Evolutionary conservation across 2,797 vertebrate genomes (phyloP).

Genomic region (Lophius americanus): DNA sequence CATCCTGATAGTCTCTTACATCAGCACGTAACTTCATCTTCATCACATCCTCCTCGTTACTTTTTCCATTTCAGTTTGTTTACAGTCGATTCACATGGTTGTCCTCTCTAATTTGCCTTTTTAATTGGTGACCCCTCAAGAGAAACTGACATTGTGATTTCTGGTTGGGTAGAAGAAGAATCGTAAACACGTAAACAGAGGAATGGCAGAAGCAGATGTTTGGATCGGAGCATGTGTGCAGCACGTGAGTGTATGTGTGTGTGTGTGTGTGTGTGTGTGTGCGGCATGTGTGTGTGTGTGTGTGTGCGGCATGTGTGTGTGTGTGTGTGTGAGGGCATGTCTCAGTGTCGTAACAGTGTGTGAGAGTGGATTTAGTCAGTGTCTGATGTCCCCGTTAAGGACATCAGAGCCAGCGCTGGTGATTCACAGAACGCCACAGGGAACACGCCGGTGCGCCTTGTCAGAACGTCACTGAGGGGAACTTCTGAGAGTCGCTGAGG

Average conservation of each 20-base stretch:
- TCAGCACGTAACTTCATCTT: neutral
- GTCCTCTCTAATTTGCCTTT: constrained; percentile 5
- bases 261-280: neutral
- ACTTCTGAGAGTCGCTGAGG: constrained; percentile 55
- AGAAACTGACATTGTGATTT: constrained; percentile 18
- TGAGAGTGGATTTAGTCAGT: constrained; percentile 49
- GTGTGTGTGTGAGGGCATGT: neutral
- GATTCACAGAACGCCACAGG: constrained; percentile 44
- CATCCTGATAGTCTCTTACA: constrained; percentile 9
- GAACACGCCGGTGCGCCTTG: constrained; percentile 60
- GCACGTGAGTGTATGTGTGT: neutral
- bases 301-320: neutral
- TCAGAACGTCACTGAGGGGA: constrained; percentile 56
- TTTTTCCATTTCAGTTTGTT: constrained; percentile 22
- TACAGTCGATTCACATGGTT: neutral
- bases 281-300: neutral
- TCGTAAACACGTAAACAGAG: constrained; percentile 55
- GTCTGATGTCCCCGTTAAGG: constrained; percentile 30
- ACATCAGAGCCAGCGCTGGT: constrained; percentile 46
- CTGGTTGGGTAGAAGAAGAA: constrained; percentile 4
- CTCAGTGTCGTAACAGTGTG: neutral
- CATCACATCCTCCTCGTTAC: constrained; percentile 2
- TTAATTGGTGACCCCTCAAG: constrained; percentile 15
- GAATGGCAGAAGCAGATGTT: constrained; percentile 57
- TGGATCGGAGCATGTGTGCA: neutral